phyloP scores from a whole-genome alignment of 2,113 vertebrate genomes.

The Salvelinus sp. region DNA sequence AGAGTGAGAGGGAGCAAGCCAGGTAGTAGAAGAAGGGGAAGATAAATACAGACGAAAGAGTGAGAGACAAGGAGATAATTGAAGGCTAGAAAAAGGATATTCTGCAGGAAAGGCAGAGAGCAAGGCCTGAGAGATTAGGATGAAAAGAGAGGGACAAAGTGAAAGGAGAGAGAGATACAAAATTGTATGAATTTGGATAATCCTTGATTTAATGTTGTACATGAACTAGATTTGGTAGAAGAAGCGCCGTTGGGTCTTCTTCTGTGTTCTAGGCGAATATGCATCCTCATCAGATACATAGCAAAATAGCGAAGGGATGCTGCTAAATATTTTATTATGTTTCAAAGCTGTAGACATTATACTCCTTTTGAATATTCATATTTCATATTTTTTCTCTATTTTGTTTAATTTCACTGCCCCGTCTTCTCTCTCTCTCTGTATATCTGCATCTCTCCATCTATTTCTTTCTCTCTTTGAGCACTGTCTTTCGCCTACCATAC shows the following conservation, averaged over 20 bases:
- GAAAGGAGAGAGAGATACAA: neutral
- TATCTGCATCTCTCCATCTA: neutral
- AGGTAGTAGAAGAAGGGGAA: constrained; percentile 2
- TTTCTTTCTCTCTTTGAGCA: constrained; percentile 9
- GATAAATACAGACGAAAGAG: constrained; percentile 1
- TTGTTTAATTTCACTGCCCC: constrained; percentile 15
- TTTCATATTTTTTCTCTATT: constrained; percentile 21
- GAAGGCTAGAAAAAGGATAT: constrained; percentile 2
- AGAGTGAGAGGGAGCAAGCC: neutral
- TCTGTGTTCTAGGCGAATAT: constrained; percentile 15
- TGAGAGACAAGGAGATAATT: neutral
- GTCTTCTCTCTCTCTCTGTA: constrained; percentile 11
- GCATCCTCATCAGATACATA: constrained; percentile 29
- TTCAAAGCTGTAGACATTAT: constrained; percentile 26
- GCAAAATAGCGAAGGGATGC: constrained; percentile 1
- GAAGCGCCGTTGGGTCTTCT: constrained; percentile 35
- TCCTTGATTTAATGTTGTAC: constrained; percentile 27
- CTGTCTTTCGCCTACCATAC: constrained; percentile 6
- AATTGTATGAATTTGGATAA: constrained; percentile 41
- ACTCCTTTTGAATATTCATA: constrained; percentile 42
- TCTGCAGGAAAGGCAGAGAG: constrained; percentile 11
- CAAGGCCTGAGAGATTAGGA: constrained; percentile 8
- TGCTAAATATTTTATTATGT: constrained; percentile 49
- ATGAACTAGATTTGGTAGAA: too few relatives aligned
- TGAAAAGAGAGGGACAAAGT: constrained; percentile 4